Conservation (phyloP, 2,888 invertebrate genomes). For the Ischnus inquisitorius region DNA sequence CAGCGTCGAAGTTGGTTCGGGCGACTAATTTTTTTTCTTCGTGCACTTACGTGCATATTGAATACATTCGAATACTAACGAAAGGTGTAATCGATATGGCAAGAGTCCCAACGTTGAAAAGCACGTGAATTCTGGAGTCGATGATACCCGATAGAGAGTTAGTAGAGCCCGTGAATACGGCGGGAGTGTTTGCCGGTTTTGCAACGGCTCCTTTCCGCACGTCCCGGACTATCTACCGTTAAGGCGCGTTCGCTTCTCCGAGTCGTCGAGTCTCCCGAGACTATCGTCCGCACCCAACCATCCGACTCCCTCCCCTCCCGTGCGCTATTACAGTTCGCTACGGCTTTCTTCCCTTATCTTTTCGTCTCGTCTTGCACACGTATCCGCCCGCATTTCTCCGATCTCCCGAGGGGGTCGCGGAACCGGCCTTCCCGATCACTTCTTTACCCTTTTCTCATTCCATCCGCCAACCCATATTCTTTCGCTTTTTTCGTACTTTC, state of each 20-base stretch:
- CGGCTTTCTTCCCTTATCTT: conserved; percentile 70
- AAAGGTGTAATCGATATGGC: neutral
- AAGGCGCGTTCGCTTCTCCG: conserved; percentile 68
- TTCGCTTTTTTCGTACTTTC: conserved; percentile 15
- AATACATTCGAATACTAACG: neutral
- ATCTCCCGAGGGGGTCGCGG: conserved; percentile 69
- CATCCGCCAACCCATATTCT: conserved; percentile 35
- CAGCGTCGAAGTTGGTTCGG: too few relatives aligned
- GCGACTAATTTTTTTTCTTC: neutral
- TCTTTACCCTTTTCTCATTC: conserved; percentile 54
- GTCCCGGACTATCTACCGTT: conserved; percentile 56
- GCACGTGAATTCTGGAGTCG: conserved; percentile 50
- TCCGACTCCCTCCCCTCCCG: neutral
- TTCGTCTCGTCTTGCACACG: conserved; percentile 64
- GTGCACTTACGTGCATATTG: conserved; percentile 1
- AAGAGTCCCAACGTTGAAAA: conserved; percentile 45
- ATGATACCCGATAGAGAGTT: conserved; percentile 54
- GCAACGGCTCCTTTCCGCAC: conserved; percentile 29
- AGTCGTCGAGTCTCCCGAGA: conserved; percentile 63
- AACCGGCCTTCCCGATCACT: conserved; percentile 63
- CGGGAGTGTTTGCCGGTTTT: conserved; percentile 64
- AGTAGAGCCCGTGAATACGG: conserved; percentile 52
- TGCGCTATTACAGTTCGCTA: conserved; percentile 47
- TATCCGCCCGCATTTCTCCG: conserved; percentile 72
- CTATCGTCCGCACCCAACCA: conserved; percentile 18